Conservation (phyloP, 1,140 invertebrate species). For the Apis dorsata region DNA sequence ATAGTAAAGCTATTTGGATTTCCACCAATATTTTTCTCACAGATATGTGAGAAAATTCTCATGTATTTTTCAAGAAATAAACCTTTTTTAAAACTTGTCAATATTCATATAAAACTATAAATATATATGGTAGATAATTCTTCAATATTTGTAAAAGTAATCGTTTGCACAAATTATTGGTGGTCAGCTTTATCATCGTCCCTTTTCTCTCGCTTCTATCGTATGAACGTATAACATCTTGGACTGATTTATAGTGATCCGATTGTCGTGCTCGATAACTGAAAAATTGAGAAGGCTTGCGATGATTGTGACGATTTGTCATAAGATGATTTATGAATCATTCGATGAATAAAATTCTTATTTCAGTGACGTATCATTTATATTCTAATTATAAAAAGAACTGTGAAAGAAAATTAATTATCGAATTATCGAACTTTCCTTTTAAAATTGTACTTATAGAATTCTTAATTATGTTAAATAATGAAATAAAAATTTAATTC, state of each 20-base stretch:
- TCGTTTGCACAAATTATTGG: constrained; percentile 32
- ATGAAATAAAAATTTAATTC: no score
- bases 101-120: background rate
- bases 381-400: background rate
- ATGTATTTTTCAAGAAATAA: constrained; percentile 25
- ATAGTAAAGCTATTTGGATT: constrained; percentile 25
- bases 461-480: no score
- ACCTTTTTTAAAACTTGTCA: background rate
- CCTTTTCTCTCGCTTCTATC: background rate
- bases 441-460: no score
- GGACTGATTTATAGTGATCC: background rate
- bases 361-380: background rate
- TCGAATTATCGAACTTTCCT: background rate
- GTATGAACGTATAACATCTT: background rate
- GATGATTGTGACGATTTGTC: background rate
- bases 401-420: background rate
- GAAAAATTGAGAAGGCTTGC: background rate
- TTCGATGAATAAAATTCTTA: background rate
- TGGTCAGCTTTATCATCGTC: background rate
- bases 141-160: constrained; percentile 8
- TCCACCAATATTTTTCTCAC: constrained; percentile 3
- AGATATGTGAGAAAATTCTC: constrained; percentile 32
- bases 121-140: background rate
- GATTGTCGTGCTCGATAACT: background rate
- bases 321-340: background rate